Conservation (phyloP, 2,797 vertebrate genomes). For the Brachyrhaphis roseni region DNA sequence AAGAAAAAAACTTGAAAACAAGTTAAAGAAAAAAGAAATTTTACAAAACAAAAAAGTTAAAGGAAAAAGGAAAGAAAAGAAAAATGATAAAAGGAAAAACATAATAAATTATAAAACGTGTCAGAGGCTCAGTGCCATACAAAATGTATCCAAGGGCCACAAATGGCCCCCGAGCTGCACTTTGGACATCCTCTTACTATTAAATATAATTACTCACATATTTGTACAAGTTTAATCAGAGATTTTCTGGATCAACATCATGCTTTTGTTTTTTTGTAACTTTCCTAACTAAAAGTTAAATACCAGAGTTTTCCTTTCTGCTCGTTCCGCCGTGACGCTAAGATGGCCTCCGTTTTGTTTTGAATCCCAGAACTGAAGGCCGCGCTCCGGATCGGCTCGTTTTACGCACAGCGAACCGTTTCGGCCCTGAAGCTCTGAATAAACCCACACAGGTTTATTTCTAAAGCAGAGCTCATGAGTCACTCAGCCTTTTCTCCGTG, state of each 20-base stretch:
- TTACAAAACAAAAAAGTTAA: not conserved
- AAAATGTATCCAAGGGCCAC: too few relatives aligned
- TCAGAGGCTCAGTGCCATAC: not conserved
- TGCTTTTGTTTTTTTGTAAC: not conserved
- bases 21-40: not conserved
- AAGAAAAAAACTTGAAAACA: not conserved
- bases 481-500: slow-evolving; percentile 31
- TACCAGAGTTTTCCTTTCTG: not conserved
- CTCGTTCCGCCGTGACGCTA: not conserved
- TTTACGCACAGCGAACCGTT: not conserved
- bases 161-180: too few relatives aligned
- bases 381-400: not conserved
- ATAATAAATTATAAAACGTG: not conserved
- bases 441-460: slow-evolving; percentile 13
- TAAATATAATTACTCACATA: not conserved
- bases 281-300: not conserved
- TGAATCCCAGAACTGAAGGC: not conserved
- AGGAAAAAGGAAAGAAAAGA: not conserved
- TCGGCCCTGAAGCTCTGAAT: slow-evolving; percentile 55
- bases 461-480: slow-evolving; percentile 49
- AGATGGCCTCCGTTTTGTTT: not conserved
- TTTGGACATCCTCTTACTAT: not conserved
- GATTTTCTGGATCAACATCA: not conserved
- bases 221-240: not conserved
- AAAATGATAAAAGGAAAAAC: not conserved